phyloP scores from a whole-genome alignment of 1,140 invertebrate genomes.

The Hylyphantes graminicola region DNA sequence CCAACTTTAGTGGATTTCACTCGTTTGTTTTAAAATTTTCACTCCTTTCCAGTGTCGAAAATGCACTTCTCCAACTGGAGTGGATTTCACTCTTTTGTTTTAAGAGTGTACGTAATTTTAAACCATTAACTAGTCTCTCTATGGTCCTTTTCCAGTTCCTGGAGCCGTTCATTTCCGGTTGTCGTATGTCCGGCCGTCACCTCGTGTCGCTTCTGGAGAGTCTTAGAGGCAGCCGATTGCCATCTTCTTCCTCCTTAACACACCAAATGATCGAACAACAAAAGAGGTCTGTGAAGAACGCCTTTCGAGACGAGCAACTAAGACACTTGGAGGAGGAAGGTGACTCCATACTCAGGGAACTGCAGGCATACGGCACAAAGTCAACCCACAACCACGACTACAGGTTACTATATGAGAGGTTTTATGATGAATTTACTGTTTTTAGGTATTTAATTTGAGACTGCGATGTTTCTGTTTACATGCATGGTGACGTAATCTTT shows the following conservation, averaged over 20 bases:
- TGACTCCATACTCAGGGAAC: conserved; percentile 64
- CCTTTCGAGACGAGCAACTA: conserved; percentile 65
- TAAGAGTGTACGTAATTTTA: no score
- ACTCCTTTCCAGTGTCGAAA: no score
- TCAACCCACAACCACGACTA: conserved; percentile 65
- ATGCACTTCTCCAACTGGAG: no score
- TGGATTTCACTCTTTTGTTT: no score
- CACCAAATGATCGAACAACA: conserved; percentile 65
- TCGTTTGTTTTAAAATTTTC: no score
- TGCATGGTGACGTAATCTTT: no score
- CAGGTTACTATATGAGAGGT: conserved; percentile 62
- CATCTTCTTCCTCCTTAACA: conserved; percentile 61
- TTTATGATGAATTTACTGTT: no score
- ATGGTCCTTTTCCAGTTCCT: conserved; percentile 64
- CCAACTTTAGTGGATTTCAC: no score
- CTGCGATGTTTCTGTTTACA: no score
- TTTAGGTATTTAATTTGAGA: no score
- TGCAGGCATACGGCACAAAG: conserved; percentile 63
- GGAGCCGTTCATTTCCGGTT: conserved; percentile 66
- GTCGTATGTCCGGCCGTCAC: conserved; percentile 64
- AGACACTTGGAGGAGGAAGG: conserved; percentile 65
- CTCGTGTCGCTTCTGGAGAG: conserved; percentile 66
- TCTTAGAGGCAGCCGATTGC: conserved; percentile 63
- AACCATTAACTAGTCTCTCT: no score
- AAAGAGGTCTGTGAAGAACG: conserved; percentile 64